Evolutionary conservation across 2,888 invertebrate species (phyloP).

Genomic region (Drosophila meridionalis): DNA sequence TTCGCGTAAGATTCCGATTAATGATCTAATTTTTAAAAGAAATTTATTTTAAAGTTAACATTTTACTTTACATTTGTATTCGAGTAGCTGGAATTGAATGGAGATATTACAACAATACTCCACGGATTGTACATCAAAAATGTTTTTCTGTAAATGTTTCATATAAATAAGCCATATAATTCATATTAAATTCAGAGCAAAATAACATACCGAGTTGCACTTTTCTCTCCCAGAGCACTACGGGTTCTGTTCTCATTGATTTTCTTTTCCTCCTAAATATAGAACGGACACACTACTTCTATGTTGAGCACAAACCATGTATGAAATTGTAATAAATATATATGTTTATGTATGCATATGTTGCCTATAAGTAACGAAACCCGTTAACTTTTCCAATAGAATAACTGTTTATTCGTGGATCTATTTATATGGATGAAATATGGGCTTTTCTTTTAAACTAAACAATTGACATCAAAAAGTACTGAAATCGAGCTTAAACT

Average conservation of each 20-base stretch:
- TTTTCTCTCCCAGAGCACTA: slow-evolving; percentile 24
- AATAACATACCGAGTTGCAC: slow-evolving; percentile 32
- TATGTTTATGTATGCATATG: slow-evolving; percentile 34
- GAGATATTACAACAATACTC: slow-evolving; percentile 43
- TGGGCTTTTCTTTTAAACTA: background rate
- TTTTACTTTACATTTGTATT: slow-evolving; percentile 48
- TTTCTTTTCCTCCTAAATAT: background rate
- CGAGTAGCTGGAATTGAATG: slow-evolving; percentile 38
- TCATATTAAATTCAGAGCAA: slow-evolving; percentile 61
- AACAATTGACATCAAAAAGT: background rate
- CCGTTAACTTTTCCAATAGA: slow-evolving; percentile 13
- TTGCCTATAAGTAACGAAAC: slow-evolving; percentile 44
- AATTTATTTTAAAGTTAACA: slow-evolving; percentile 32
- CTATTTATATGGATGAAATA: background rate
- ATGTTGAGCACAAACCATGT: slow-evolving; percentile 57
- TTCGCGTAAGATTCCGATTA: slow-evolving; percentile 47
- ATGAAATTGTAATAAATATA: slow-evolving; percentile 56
- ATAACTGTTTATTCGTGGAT: background rate
- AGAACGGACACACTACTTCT: slow-evolving; percentile 31
- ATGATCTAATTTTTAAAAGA: slow-evolving; percentile 39
- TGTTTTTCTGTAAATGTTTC: slow-evolving; percentile 59
- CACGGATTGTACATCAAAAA: slow-evolving; percentile 48
- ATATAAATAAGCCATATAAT: slow-evolving; percentile 59
- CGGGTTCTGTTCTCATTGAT: slow-evolving; percentile 13
- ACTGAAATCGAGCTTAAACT: slow-evolving; percentile 6